phyloP scores from a whole-genome alignment of 1,140 invertebrate genomes.

The Drosophila orosa region DNA sequence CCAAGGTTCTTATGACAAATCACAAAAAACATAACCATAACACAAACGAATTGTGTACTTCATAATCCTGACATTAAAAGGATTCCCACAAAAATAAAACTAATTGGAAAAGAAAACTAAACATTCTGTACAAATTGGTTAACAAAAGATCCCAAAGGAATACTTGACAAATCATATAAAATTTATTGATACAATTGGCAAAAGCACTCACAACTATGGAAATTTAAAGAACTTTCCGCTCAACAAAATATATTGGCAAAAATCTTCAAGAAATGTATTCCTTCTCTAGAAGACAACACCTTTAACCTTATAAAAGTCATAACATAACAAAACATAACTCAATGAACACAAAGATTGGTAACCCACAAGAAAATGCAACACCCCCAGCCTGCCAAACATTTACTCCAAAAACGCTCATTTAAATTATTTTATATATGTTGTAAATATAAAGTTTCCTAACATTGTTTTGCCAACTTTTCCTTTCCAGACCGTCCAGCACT shows the following conservation, averaged over 20 bases:
- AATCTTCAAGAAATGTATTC: neutral
- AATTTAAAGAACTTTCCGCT: neutral
- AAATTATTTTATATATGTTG: neutral
- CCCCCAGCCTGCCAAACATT: neutral
- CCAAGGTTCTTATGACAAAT: conserved; percentile 69
- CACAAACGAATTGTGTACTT: neutral
- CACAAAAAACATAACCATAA: neutral
- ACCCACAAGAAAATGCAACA: neutral
- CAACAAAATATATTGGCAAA: neutral
- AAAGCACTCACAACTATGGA: too few relatives aligned
- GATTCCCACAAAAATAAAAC: neutral
- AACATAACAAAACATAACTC: too few relatives aligned
- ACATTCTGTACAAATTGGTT: conserved; percentile 1
- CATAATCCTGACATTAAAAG: neutral
- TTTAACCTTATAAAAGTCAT: neutral
- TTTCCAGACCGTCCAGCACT: conserved; percentile 78
- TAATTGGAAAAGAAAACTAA: neutral
- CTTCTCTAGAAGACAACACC: neutral
- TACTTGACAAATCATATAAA: neutral
- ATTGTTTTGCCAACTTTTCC: neutral
- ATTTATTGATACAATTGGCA: neutral
- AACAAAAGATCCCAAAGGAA: neutral
- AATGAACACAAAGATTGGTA: neutral
- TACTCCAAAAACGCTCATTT: neutral
- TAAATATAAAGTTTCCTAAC: neutral